Percentiles rank a stretch among this genome's conserved stretches.
phyloP scores from a whole-genome alignment of 2,113 vertebrate species.

The Nasalis larvatus region DNA sequence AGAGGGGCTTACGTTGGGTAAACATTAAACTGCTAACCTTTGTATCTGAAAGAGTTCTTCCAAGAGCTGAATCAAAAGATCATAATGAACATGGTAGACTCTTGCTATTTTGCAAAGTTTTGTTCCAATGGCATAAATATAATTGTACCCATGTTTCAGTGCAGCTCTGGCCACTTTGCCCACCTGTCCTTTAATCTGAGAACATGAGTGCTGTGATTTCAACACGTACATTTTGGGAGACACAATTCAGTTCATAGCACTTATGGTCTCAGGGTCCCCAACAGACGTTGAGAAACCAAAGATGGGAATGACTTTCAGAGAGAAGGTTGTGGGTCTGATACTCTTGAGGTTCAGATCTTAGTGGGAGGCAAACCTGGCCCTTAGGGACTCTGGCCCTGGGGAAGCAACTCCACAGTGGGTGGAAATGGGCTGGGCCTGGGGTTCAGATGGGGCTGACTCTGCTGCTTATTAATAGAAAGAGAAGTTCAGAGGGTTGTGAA shows the following conservation, averaged over 20 bases:
- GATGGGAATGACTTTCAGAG: neutral
- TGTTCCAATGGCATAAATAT: conserved; percentile 46
- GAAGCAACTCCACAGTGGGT: neutral
- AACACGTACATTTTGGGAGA: neutral
- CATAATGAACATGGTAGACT: too few relatives aligned
- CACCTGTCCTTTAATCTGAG: conserved; percentile 56
- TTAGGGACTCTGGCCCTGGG: neutral
- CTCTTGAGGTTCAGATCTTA: neutral
- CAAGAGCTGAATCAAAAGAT: neutral
- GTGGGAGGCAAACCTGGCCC: neutral
- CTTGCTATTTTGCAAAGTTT: conserved; percentile 25
- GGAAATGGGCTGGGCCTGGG: neutral
- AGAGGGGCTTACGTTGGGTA: neutral
- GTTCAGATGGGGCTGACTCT: too few relatives aligned
- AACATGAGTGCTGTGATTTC: neutral
- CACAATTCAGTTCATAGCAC: neutral
- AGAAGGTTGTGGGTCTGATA: neutral
- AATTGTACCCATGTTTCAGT: conserved; percentile 51
- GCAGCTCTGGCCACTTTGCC: conserved; percentile 15
- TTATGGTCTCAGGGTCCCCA: neutral
- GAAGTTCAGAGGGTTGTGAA: neutral
- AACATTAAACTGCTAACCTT: neutral
- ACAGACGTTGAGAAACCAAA: neutral
- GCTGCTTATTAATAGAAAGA: neutral
- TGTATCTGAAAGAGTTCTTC: neutral